Evolutionary conservation across 2,888 invertebrate species (phyloP).

Genomic region (Glaucopsyche alexis): DNA sequence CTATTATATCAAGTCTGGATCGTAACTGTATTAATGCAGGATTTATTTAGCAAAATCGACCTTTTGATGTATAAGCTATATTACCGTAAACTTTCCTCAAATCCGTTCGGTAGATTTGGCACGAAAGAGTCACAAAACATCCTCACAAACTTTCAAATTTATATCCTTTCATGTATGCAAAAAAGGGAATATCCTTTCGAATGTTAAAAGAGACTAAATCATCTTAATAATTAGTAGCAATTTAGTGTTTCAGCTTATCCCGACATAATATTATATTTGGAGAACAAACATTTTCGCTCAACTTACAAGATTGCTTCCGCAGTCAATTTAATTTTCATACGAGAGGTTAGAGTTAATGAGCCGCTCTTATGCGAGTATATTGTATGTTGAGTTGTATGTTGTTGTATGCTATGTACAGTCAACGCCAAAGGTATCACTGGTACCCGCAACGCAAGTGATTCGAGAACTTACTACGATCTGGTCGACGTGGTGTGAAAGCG

Average conservation of each 20-base stretch:
- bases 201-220: neutral
- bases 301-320: constrained; percentile 25
- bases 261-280: neutral
- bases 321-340: constrained; percentile 24
- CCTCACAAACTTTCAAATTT: too few relatives aligned
- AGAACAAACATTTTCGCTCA: neutral
- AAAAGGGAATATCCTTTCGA: too few relatives aligned
- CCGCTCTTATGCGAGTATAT: neutral
- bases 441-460: too few relatives aligned
- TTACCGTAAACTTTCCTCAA: neutral
- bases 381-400: neutral
- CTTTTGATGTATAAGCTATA: too few relatives aligned
- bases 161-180: too few relatives aligned
- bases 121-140: neutral
- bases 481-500: too few relatives aligned
- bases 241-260: neutral
- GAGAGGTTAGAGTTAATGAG: constrained; percentile 20
- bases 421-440: neutral
- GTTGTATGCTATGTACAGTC: neutral
- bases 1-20: neutral
- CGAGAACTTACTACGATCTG: too few relatives aligned
- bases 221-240: neutral
- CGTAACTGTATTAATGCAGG: too few relatives aligned
- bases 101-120: neutral
- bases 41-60: too few relatives aligned